Base-by-base conservation (phyloP, 2,113 vertebrate species). In the Chitala chitala region DNA sequence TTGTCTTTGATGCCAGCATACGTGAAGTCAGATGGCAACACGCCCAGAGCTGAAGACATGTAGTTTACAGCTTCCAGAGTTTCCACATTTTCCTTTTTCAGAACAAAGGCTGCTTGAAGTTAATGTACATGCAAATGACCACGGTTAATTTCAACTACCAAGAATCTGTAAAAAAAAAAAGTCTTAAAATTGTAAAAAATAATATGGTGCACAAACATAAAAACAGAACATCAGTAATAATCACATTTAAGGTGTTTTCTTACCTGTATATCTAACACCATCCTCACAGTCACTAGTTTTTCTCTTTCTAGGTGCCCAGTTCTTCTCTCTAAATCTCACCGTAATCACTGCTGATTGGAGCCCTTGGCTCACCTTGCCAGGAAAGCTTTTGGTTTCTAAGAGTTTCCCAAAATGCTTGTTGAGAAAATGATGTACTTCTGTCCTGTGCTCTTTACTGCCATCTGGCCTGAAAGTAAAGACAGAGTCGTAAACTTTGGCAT, bases 1-100 rank as follows among this genome's bases (percentile, higher is more conserved):
- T 98, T 99, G 75, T 99, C 96, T 87, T 99, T 98, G 82, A 94
- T 94, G 68, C 96, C 96, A 17, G 95, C 93, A 3, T 99, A 99
- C 84, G 92, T 96, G 83, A 99, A 98, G 84, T 99, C 95, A 8
- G 95, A 97, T 20, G 94, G 92, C 70, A 98, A 89, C 15, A 98
- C 89, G 3, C 92, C 94, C 46, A 98, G 93, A 53, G 89, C 86
- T 65, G 91, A 79, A 20, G 96, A 92, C 91, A 99, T 89, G 82
- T 91, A 87, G 69, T 91, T 87, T 15, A 98, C 88, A 59, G 95
- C 95, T 87, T 98, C 95, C 70, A 98, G 88, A 6, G 94, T 98
- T 87, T 99, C 96, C 78, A 96, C 82, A 78, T 98, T 98, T 86
- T 96, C 95, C 83, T 99, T 99, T 74, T 85, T 86, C 79, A 99